phyloP scores from a whole-genome alignment of 2,113 vertebrate genomes.

The Pimephales promelas region DNA sequence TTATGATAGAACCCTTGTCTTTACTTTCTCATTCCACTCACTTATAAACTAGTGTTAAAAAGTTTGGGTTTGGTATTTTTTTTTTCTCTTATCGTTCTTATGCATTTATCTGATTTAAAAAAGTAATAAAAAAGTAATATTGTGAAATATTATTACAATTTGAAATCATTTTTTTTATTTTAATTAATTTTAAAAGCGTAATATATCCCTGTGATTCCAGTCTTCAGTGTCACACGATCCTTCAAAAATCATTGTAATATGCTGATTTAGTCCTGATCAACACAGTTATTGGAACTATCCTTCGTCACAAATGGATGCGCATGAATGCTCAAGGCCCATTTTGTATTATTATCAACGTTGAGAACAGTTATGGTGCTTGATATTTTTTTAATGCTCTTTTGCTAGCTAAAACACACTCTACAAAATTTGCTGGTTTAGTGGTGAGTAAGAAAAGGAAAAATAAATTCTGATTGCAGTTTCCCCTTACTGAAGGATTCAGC shows the following conservation, averaged over 20 bases:
- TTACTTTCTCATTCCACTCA: neutral
- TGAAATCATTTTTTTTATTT: neutral
- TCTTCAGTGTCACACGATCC: neutral
- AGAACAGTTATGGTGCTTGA: neutral
- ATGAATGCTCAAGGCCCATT: conserved; percentile 60
- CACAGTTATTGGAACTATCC: conserved; percentile 68
- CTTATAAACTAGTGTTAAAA: neutral
- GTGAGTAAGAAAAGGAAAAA: neutral
- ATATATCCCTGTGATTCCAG: neutral
- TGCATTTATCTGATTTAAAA: too few relatives aligned
- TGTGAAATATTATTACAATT: neutral
- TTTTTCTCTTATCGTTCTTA: too few relatives aligned
- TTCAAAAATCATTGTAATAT: neutral
- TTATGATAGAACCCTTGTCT: neutral
- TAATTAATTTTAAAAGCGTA: neutral
- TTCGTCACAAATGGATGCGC: conserved; percentile 86
- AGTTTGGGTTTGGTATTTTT: too few relatives aligned
- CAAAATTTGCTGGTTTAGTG: neutral
- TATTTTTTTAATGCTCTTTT: neutral
- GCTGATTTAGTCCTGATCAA: neutral
- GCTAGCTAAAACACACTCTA: neutral
- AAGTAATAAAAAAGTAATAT: neutral
- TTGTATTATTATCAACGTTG: neutral
- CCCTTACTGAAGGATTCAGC: neutral
- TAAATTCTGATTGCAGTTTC: neutral